These are phyloP conservation scores for Cheilosia soror DNA, from an alignment of 2,888 invertebrate species.

Conservation along the genomic window DNA sequence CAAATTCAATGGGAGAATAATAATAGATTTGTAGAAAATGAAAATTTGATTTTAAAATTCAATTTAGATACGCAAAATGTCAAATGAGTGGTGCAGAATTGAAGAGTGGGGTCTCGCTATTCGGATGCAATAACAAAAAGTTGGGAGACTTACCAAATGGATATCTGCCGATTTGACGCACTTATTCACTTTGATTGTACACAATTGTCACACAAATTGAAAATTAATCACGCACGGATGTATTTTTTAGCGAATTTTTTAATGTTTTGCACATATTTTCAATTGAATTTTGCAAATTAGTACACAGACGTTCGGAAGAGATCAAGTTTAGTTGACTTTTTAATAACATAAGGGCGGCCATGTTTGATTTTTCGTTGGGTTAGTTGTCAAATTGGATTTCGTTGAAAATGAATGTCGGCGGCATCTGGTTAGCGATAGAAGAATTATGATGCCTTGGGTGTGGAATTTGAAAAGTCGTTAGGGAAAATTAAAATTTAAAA, in stretches of 20 bases:
- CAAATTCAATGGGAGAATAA: conserved; percentile 13
- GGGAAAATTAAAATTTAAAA: not conserved
- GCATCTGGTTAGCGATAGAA: conserved; percentile 27
- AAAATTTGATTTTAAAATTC: conserved; percentile 1
- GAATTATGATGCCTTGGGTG: not conserved
- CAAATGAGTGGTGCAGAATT: conserved; percentile 38
- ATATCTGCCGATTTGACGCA: conserved; percentile 35
- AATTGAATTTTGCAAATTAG: conserved; percentile 63
- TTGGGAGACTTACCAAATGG: conserved; percentile 61
- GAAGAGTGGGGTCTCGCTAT: conserved; percentile 34
- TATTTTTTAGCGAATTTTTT: conserved; percentile 55
- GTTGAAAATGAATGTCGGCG: conserved; percentile 23
- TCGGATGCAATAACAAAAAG: conserved; percentile 54
- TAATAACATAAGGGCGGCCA: conserved; percentile 70
- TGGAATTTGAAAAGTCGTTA: not conserved
- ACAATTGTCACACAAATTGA: conserved; percentile 53
- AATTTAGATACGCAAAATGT: conserved; percentile 56
- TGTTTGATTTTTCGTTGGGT: conserved; percentile 69
- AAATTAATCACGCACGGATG: conserved; percentile 66
- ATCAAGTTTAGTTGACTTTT: conserved; percentile 67
- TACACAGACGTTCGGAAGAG: conserved; percentile 70
- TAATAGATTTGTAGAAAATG: conserved; percentile 2
- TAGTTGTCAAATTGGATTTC: conserved; percentile 59
- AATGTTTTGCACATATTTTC: conserved; percentile 68
- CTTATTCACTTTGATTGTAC: conserved; percentile 69